A percentile compares a stretch with the other conserved stretches of the same genome.
phyloP scores from a whole-genome alignment of 2,113 vertebrate genomes.

The Bombycilla garrulus region DNA sequence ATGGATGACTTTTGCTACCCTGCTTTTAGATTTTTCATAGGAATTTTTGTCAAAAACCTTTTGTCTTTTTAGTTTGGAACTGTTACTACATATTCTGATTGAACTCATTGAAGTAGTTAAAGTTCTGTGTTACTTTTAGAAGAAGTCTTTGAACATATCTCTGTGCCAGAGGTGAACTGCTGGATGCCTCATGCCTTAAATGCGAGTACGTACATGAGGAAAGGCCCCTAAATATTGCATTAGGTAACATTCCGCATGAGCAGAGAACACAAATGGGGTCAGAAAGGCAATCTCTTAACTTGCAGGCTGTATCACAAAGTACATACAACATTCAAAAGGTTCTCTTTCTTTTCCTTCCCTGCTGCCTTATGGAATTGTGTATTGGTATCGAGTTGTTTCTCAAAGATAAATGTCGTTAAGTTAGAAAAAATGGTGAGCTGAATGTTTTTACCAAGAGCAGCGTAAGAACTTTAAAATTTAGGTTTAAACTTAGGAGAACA shows the following conservation, averaged over 20 bases:
- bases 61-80: neutral
- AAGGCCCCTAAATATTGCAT: neutral
- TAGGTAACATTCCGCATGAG: neutral
- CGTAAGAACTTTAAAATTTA: neutral
- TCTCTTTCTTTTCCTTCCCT: neutral
- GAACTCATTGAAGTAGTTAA: neutral
- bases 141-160: neutral
- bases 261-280: neutral
- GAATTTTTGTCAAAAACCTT: neutral
- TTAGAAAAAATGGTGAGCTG: neutral
- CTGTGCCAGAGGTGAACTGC: neutral
- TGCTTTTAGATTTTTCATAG: neutral
- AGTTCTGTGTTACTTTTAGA: neutral
- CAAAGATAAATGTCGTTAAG: neutral
- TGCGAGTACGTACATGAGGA: neutral
- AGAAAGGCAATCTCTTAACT: neutral
- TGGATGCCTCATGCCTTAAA: neutral
- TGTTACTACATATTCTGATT: neutral
- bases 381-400: neutral
- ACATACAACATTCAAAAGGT: neutral
- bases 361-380: neutral
- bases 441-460: neutral
- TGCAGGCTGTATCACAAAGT: neutral
- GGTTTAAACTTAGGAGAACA: neutral
- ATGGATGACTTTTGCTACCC: neutral